These are phyloP conservation scores for Noctuana brunneofusca DNA, from an alignment of 2,888 invertebrate species.

Conservation along the genomic window DNA sequence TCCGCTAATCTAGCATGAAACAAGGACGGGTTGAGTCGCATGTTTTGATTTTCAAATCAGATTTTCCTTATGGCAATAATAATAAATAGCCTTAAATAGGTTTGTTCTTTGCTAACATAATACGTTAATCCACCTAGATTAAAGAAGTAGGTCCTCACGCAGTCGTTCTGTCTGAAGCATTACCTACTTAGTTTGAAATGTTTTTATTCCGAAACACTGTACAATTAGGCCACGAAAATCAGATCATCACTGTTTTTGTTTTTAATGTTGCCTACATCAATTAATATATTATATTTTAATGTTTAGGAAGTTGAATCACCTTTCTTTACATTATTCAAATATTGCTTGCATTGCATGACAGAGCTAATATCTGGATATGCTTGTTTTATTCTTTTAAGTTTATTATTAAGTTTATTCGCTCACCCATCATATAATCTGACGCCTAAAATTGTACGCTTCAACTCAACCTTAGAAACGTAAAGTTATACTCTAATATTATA, in stretches of 20 bases:
- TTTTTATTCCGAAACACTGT: no score
- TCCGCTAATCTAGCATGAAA: conserved; percentile 16
- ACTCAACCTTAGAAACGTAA: no score
- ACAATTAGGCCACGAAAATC: not conserved
- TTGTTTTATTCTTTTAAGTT: no score
- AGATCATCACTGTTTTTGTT: not conserved
- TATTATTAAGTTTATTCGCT: no score
- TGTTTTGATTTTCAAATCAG: not conserved
- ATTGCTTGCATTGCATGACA: no score
- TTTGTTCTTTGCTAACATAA: not conserved
- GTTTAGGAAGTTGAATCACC: not conserved
- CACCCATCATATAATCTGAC: no score
- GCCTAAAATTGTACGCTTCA: no score
- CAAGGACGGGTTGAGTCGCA: not conserved
- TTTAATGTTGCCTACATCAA: not conserved
- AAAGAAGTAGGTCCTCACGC: not conserved
- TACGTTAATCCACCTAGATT: not conserved
- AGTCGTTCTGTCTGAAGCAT: not conserved
- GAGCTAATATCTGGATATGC: no score
- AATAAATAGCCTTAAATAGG: not conserved
- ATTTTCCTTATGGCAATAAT: not conserved
- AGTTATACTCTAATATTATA: no score
- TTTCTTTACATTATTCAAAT: not conserved
- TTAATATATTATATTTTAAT: not conserved
- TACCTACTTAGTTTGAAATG: not conserved